These are phyloP conservation scores for Columba livia DNA, from an alignment of 2,113 vertebrate species.

Conservation along the genomic window DNA sequence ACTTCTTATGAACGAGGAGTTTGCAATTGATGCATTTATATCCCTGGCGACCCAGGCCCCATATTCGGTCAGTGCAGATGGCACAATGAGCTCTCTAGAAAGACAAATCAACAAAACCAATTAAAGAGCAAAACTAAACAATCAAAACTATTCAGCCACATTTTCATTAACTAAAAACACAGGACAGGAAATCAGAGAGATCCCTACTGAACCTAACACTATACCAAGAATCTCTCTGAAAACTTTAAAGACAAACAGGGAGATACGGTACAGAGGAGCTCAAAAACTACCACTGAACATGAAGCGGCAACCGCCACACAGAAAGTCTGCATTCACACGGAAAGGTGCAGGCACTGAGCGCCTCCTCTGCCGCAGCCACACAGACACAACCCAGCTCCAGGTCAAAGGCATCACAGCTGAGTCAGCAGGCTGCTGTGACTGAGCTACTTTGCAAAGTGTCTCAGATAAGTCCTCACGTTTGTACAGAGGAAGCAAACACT, in stretches of 20 bases:
- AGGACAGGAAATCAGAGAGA: neutral
- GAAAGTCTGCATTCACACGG: neutral
- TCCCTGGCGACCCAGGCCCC: slow-evolving; percentile 96
- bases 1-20: slow-evolving; percentile 98
- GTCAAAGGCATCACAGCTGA: neutral
- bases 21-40: slow-evolving; percentile 99
- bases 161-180: neutral
- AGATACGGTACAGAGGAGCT: neutral
- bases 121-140: neutral
- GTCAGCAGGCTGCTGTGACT: neutral
- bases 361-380: neutral
- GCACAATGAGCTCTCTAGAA: slow-evolving; percentile 95
- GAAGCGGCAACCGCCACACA: neutral
- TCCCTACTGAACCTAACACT: neutral
- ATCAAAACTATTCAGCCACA: neutral
- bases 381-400: neutral
- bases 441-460: neutral
- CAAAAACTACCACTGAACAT: neutral
- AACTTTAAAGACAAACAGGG: neutral
- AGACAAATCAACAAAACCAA: neutral
- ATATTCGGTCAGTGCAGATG: slow-evolving; percentile 96
- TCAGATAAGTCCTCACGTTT: neutral
- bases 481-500: neutral
- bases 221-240: neutral
- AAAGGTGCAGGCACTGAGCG: neutral